Conservation (phyloP, 30 jellyfish, hydroid and myxozoan genomes). For the Haliclystus octoradiatus region DNA sequence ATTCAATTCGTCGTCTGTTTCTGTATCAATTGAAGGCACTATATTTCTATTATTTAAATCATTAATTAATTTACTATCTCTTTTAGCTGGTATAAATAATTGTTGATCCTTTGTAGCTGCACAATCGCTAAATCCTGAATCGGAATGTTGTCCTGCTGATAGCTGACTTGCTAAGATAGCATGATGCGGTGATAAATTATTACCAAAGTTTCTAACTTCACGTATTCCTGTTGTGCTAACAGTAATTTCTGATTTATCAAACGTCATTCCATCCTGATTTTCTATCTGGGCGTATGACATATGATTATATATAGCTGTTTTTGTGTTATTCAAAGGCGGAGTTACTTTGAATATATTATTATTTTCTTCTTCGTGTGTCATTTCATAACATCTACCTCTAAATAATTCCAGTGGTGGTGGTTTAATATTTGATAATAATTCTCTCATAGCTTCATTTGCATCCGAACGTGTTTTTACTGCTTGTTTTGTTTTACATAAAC, state of each 20-base stretch:
- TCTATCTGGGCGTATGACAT: no score
- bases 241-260: not conserved
- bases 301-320: no score
- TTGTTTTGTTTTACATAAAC: not conserved
- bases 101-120: not conserved
- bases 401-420: not conserved
- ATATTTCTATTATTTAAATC: not conserved
- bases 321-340: not conserved
- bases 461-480: not conserved
- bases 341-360: not conserved
- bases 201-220: not conserved
- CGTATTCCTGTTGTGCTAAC: not conserved
- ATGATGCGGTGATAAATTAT: not conserved
- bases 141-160: not conserved
- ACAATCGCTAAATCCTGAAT: not conserved
- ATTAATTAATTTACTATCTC: no score
- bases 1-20: no score
- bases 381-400: not conserved
- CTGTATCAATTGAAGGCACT: not conserved
- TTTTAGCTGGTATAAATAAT: not conserved
- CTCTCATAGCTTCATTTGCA: not conserved
- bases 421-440: not conserved
- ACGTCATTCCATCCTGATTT: not conserved
- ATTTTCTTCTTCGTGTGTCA: not conserved
- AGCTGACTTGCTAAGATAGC: not conserved